A percentile compares a stretch with the other conserved stretches of the same genome.
These are phyloP conservation scores for Porites lutea DNA, from an alignment of 64 coral and sea anemone species.

Conservation along the genomic window DNA sequence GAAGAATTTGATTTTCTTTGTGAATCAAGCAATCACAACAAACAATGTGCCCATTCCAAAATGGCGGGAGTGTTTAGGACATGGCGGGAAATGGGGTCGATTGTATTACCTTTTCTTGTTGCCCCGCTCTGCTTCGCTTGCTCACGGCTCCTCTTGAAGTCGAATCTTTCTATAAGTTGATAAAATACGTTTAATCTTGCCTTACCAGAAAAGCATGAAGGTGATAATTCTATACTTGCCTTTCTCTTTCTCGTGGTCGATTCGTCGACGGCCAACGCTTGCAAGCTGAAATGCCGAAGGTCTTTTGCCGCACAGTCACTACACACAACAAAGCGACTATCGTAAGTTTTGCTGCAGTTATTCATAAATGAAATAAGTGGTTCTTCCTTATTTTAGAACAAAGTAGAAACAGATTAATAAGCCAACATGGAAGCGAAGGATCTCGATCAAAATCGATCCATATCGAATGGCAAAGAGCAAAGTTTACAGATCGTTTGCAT, in stretches of 20 bases:
- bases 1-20: background rate
- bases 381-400: background rate
- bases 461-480: slow-evolving; percentile 15
- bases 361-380: background rate
- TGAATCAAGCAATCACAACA: slow-evolving; percentile 1
- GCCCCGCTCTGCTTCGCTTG: slow-evolving; percentile 38
- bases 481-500: slow-evolving; percentile 11
- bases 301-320: slow-evolving; percentile 40
- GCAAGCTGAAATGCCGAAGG: slow-evolving; percentile 23
- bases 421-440: background rate
- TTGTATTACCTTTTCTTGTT: slow-evolving; percentile 50
- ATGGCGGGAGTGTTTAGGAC: slow-evolving; percentile 24
- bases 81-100: slow-evolving; percentile 26
- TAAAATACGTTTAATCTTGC: slow-evolving; percentile 1
- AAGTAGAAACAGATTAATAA: background rate
- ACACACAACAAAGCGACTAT: background rate
- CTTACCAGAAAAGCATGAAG: background rate
- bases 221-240: background rate
- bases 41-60: slow-evolving; percentile 34
- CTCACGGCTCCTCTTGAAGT: slow-evolving; percentile 21
- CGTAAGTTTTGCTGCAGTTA: background rate
- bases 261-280: background rate
- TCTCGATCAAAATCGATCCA: background rate
- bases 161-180: slow-evolving; percentile 32
- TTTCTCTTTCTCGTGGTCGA: slow-evolving; percentile 26